Evolutionary conservation across 2,113 vertebrate species (phyloP).

Genomic region (Blennius ocellaris): DNA sequence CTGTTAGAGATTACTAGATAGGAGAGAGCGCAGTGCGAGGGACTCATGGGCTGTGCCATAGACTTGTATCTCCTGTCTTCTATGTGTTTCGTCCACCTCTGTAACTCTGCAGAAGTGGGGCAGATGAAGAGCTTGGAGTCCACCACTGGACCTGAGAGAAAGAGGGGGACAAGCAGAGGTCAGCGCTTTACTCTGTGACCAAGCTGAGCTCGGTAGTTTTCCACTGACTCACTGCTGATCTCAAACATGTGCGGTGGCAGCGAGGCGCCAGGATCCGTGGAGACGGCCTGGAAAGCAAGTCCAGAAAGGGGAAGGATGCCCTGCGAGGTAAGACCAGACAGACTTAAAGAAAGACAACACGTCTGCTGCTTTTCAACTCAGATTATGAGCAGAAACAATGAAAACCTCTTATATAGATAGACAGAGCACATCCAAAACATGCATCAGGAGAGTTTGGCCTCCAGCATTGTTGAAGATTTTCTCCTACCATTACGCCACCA

Average conservation of each 20-base stretch:
- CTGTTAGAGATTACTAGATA: constrained; percentile 77
- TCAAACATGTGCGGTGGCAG: constrained; percentile 79
- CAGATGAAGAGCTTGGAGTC: constrained; percentile 84
- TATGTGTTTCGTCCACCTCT: constrained; percentile 79
- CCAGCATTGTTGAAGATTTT: not conserved
- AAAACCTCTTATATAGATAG: too few species aligned
- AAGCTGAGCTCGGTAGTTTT: constrained; percentile 7
- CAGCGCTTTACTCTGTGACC: not conserved
- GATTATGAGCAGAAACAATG: not conserved
- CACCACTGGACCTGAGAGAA: constrained; percentile 81
- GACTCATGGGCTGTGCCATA: constrained; percentile 62
- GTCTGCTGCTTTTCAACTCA: not conserved
- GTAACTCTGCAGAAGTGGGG: constrained; percentile 69
- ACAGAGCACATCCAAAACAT: not conserved
- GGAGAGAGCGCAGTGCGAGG: constrained; percentile 78
- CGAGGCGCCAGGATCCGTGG: constrained; percentile 51
- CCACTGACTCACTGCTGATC: constrained; percentile 82
- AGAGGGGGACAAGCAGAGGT: constrained; percentile 8
- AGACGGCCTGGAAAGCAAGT: constrained; percentile 67
- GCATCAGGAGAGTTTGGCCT: not conserved
- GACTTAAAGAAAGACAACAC: not conserved
- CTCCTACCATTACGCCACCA: not conserved
- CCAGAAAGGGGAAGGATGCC: constrained; percentile 87
- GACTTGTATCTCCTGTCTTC: constrained; percentile 80
- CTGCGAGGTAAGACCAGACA: constrained; percentile 61